Conservation (phyloP, 2,888 invertebrate genomes). For the Phengaris arion region DNA sequence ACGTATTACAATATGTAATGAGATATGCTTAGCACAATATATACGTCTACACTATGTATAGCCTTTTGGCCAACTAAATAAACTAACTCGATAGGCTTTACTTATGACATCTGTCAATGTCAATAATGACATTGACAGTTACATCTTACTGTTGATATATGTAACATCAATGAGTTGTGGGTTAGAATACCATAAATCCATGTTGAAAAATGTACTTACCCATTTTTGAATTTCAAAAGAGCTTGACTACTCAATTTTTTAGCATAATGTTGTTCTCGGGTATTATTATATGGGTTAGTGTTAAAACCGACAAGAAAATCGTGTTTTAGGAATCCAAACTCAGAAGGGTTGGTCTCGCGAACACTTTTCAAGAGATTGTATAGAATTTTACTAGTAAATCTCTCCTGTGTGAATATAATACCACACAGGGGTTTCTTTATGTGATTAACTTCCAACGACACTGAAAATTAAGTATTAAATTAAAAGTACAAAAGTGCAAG, state of each 20-base stretch:
- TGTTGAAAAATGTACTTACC: slow-evolving; percentile 49
- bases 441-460: slow-evolving; percentile 49
- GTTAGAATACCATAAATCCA: no score
- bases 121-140: no score
- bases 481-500: no score
- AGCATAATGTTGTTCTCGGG: slow-evolving; percentile 75
- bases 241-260: slow-evolving; percentile 78
- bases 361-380: slow-evolving; percentile 82
- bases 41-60: no score
- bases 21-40: no score
- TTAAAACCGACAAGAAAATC: slow-evolving; percentile 87
- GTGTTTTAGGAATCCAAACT: slow-evolving; percentile 80
- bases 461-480: slow-evolving; percentile 31
- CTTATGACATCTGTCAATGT: no score
- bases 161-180: no score
- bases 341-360: slow-evolving; percentile 56
- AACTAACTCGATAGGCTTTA: no score
- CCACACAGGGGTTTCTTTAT: slow-evolving; percentile 78
- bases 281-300: slow-evolving; percentile 76
- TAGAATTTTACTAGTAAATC: slow-evolving; percentile 87
- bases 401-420: slow-evolving; percentile 85
- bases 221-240: slow-evolving; percentile 68
- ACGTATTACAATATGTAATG: no score
- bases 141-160: no score
- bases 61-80: no score